Evolutionary conservation across 2,888 invertebrate species (phyloP), one percentile per base, ranked within the genome.

Genomic region (Oligia strigilis): DNA sequence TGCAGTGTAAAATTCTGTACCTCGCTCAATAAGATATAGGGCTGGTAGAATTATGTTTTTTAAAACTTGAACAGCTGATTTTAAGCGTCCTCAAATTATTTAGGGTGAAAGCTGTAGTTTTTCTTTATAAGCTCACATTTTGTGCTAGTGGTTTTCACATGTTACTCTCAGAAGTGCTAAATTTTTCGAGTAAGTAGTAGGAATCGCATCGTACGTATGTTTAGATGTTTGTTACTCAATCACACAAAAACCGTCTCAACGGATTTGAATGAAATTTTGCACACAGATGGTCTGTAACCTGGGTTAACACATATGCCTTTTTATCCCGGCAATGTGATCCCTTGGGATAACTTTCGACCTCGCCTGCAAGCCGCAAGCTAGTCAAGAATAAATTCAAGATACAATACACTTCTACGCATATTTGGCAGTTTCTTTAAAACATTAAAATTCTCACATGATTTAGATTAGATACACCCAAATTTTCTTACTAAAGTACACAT

Each of bases 1-100:
- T 83, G 79, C 76, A 83, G 84, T 87, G 83, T 83, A 85, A 86
- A 89, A 88, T 87, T 80, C 78, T 87, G 81, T 85, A 72, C 70
- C 73, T 49, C 66, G 40, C 13, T 77, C 52, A 46, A 40, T 81
- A 76, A 72, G 17, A 76, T 9, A 49, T 77, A 91, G 90, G 91
- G 91, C n/a, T 91, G 81, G 46, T 69, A 72, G 13, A 66, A 71
- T 13, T 13, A 23, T 14, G 9, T 17, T 73, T 80, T 40, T 19
- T 77, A 5, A 43, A 43, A 65, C 66, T 55, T 36, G 9, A 17
- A 43, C 46, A 9, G n/a, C 19, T 36, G 62, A 14, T 64, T 71
- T 60, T 55, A 17, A 52, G 0, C 19, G 9, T 55, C n/a, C 29
- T 55, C 8, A 29, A 72, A 80, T 66, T n/a, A n/a, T 19, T 9